These are phyloP conservation scores for Hemicrepidius hirtus DNA, from an alignment of 2,888 invertebrate species.

Conservation along the genomic window DNA sequence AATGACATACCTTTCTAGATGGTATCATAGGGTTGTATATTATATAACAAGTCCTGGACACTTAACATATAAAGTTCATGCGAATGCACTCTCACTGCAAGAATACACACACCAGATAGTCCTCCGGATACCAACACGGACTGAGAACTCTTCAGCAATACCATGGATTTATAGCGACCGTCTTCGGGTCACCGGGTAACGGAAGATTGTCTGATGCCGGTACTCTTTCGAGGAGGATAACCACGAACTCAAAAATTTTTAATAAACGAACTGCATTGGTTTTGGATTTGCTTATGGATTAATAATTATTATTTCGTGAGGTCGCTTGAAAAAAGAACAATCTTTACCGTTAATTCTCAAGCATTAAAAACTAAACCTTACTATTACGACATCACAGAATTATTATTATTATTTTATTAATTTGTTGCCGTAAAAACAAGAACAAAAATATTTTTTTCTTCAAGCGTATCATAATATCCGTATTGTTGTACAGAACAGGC, in stretches of 20 bases:
- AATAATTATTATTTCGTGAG: too few species aligned
- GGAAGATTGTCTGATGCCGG: slow-evolving; percentile 57
- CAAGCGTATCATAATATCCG: too few species aligned
- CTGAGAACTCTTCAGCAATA: slow-evolving; percentile 55
- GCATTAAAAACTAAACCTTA: too few species aligned
- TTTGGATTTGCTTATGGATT: slow-evolving; percentile 5
- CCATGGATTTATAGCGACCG: slow-evolving; percentile 57
- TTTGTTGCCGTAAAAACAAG: too few species aligned
- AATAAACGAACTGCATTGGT: not conserved
- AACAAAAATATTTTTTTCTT: too few species aligned
- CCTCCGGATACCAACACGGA: slow-evolving; percentile 42
- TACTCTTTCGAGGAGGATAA: slow-evolving; percentile 45
- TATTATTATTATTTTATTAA: too few species aligned
- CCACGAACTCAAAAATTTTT: slow-evolving; percentile 27
- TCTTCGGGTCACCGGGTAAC: slow-evolving; percentile 63
- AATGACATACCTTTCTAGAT: slow-evolving; percentile 35
- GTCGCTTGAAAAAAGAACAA: too few species aligned
- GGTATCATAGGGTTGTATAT: slow-evolving; percentile 24
- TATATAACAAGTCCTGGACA: slow-evolving; percentile 25
- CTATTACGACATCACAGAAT: too few species aligned
- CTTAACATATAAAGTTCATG: slow-evolving; percentile 6
- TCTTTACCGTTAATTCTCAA: too few species aligned
- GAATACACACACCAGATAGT: slow-evolving; percentile 43
- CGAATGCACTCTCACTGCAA: slow-evolving; percentile 47
- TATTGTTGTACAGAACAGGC: too few species aligned